Evolutionary conservation across 2,113 vertebrate genomes (phyloP), one percentile per base, ranked within the genome.

Genomic region (Daubentonia madagascariensis): DNA sequence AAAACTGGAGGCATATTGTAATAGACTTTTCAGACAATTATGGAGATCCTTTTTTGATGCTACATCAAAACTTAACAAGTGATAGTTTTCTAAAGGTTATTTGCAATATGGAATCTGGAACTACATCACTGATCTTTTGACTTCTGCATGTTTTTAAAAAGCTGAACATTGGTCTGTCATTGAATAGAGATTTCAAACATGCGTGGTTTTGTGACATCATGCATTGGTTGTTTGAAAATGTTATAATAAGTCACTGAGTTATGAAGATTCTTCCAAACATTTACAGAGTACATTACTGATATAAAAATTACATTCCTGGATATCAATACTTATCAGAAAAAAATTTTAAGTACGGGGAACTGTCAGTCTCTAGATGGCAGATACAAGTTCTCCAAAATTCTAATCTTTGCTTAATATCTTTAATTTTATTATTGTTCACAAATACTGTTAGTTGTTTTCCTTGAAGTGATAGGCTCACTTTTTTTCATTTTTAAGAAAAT

Each of bases 81-180:
- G 7, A 48, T 48, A 8, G 48, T 22, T n/a, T 75, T 78, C 23
- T 45, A 40, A 30, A 87, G 32, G 43, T 23, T n/a, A 73, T 30
- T 30, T 32, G 25, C 52, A 25, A 14, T 14, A 7, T 13, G 48
- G 30, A 35, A 37, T 52, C 80, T 35, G 45, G 57, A 32, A 54
- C 11, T 16, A 6, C 0, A 35, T 45, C n/a, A 54, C 18, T 73
- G 20, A 25, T 50, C n/a, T 40, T 92, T 32, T 18, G 32, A n/a
- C 5, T 12, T 13, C 0, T 17, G 16, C 8, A 23, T 6, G 54
- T 14, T 32, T 17, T 45, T 3, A 20, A 10, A 40, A 12, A 25
- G 3, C 13, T 30, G n/a, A 20, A 14, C n/a, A 25, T 35, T 1
- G 1, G 14, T 40, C 18, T 10, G 0, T 5, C 35, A 37, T 6